Base-by-base conservation (phyloP, 30 jellyfish, hydroid and myxozoan genomes). In the Pseudorhiza aurosa region DNA sequence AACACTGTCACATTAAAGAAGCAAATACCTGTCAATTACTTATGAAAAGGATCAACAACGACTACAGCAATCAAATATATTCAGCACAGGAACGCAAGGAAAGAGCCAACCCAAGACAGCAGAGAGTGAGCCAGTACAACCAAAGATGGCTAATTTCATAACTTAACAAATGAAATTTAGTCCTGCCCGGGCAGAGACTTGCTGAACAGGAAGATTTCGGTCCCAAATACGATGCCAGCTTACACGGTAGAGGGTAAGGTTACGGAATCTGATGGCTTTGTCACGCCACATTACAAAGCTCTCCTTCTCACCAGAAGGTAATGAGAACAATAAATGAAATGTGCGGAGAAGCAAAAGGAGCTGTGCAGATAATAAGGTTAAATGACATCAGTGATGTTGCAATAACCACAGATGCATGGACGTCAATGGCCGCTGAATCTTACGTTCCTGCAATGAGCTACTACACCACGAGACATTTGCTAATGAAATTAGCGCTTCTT, bases 241-340 rank as follows among this genome's bases (percentile, higher is more conserved):
- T 59, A 45, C 46, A 51, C 65, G 63, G 84, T 65, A 42, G 91
- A 79, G 78, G 91, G 91, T 28, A 71, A 64, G 25, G 91, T 79
- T 47, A 60, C 63, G 25, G 21, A 64, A 4, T 28, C 65, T 27
- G 31, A 47, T 59, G 53, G 58, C 4, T n/a, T n/a, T n/a, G n/a
- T n/a, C n/a, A n/a, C n/a, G n/a, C n/a, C n/a, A n/a, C n/a, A n/a
- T n/a, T n/a, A n/a, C n/a, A n/a, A n/a, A n/a, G n/a, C n/a, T n/a
- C 65, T 42, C 91, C 91, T 4, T 51, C 72, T 25, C 81, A 59
- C 37, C 81, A 79, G 25, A 79, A 74, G 26, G 65, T 79, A 8
- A 45, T 64, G 74, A 0, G 67, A 29, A 65, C 65, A 25, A 64
- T 79, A 2, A 79, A 59, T n/a, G 44, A 49, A 19, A 45, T 79